Percentiles rank a stretch among this genome's conserved stretches.
Conservation (phyloP, 2,888 invertebrate species). For the Mimumesa dahlbomi region DNA sequence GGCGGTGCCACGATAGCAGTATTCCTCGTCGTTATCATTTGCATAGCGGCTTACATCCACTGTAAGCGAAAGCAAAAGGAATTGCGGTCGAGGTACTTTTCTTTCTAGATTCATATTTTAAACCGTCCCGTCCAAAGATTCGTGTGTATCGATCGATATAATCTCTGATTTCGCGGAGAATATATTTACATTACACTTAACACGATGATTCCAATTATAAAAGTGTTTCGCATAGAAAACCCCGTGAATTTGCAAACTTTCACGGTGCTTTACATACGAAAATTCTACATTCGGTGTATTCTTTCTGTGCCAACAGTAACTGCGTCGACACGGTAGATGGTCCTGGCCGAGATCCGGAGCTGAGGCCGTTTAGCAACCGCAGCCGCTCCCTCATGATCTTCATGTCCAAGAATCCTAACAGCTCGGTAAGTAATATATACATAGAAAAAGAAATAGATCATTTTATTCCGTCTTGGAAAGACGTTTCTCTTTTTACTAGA, state of each 20-base stretch:
- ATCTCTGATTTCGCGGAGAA: no score
- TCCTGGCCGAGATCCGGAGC: slow-evolving; percentile 79
- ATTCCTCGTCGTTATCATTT: slow-evolving; percentile 80
- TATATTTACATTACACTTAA: no score
- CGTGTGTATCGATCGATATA: no score
- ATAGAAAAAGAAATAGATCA: no score
- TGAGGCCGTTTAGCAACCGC: slow-evolving; percentile 79
- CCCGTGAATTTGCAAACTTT: background rate
- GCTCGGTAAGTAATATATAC: slow-evolving; percentile 73
- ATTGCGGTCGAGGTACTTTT: slow-evolving; percentile 77
- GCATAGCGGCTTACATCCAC: slow-evolving; percentile 79
- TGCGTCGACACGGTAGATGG: slow-evolving; percentile 79
- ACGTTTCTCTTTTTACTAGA: no score
- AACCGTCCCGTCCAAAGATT: background rate
- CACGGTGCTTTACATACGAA: background rate
- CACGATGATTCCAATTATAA: no score
- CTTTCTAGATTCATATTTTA: no score
- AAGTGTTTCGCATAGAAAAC: no score
- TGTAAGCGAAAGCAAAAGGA: slow-evolving; percentile 80
- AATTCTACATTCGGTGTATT: slow-evolving; percentile 61
- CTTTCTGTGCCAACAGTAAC: slow-evolving; percentile 68
- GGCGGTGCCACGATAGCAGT: slow-evolving; percentile 87
- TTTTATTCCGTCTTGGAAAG: no score
- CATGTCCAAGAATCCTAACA: slow-evolving; percentile 78
- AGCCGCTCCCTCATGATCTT: slow-evolving; percentile 79